Evolutionary conservation across 2,797 vertebrate species (phyloP).

Genomic region (Xyrichtys novacula): DNA sequence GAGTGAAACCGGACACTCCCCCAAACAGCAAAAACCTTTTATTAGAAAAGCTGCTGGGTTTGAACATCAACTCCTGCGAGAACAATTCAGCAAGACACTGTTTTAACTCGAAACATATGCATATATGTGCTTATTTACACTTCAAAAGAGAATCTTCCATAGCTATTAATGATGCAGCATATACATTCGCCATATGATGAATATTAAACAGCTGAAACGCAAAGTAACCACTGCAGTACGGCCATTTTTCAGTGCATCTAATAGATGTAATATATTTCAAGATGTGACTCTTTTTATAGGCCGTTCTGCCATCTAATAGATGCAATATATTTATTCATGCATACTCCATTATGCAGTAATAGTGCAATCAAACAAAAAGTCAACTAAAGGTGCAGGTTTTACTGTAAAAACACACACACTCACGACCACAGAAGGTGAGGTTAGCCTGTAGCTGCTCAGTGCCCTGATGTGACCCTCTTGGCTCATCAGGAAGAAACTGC

Average conservation of each 20-base stretch:
- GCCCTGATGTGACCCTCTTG: conserved; percentile 64
- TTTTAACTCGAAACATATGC: conserved; percentile 9
- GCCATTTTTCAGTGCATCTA: conserved; percentile 30
- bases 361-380: conserved; percentile 31
- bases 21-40: conserved; percentile 32
- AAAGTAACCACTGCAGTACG: conserved; percentile 11
- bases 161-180: conserved; percentile 10
- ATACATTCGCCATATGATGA: conserved; percentile 7
- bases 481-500: conserved; percentile 74
- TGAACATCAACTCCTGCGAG: not conserved
- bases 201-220: conserved; percentile 35
- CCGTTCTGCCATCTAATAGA: conserved; percentile 44
- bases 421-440: not conserved
- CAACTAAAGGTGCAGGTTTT: conserved; percentile 25
- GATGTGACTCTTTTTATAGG: conserved; percentile 19
- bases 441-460: conserved; percentile 35
- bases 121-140: conserved; percentile 18
- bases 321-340: conserved; percentile 38
- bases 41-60: not conserved
- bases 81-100: conserved; percentile 16
- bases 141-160: conserved; percentile 8
- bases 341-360: conserved; percentile 36
- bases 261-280: conserved; percentile 34
- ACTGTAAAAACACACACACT: conserved; percentile 13
- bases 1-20: conserved; percentile 25